Evolutionary conservation across 2,797 vertebrate species (phyloP), one percentile per base, ranked within the genome.

Genomic region (Avahi laniger): DNA sequence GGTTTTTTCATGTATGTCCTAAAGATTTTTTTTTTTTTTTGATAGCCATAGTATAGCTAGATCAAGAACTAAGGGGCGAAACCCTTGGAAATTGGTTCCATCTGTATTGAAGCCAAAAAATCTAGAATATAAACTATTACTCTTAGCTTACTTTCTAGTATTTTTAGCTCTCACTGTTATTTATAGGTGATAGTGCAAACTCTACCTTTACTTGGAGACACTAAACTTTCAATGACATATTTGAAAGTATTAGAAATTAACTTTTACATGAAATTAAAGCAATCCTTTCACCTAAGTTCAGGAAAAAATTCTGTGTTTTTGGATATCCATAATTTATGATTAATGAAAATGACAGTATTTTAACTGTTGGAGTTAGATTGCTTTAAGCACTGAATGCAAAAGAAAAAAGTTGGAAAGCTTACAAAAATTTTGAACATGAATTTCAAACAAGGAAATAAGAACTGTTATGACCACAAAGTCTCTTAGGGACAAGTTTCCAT

Each of bases 61-160:
- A 92, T 69, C 65, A 96, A 95, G 70, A 95, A 93, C 41, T 57
- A 57, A 86, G 12, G 54, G 13, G 6, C 46, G 61, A 95, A 90
- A 89, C 6, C 80, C 78, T 0, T 30, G 41, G 30, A 82, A 96
- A 82, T 28, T 48, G 67, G 38, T 88, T 93, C 79, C 43, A 85
- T 69, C 79, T 84, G 87, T 61, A 81, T 78, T 93, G 76, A 96
- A 96, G 59, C 48, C 59, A 95, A 81, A 97, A 97, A 96, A 69
- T 76, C 35, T 81, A 50, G n/a, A 93, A 33, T 22, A 83, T 22
- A 86, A 72, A 63, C 13, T 41, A 41, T 84, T 69, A 86, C 38
- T 67, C 52, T 76, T 91, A 78, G 15, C 76, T 93, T 63, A 89
- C n/a, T 92, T 89, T 41, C 89, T 85, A 97, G 63, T 35, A 94